Evolutionary conservation across 2,113 vertebrate species (phyloP).

Genomic region (zebrafish (Danio rerio)): GRCz12tu NC_133181.1:7455501-7456000

Average conservation of each 20-base stretch:
- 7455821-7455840: conserved; percentile 1
- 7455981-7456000: neutral
- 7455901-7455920: conserved; percentile 22
- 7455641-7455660: conserved; percentile 6
- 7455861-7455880: conserved; percentile 7
- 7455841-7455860: conserved; percentile 15
- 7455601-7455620: neutral
- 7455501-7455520: conserved; percentile 5
- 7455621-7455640: neutral
- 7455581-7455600: neutral
- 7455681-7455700: conserved; percentile 29
- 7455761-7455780: conserved; percentile 7
- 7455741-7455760: neutral
- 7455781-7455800: conserved; percentile 14
- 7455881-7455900: neutral
- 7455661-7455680: conserved; percentile 38
- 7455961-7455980: conserved; percentile 37
- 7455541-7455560: neutral
- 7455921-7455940: neutral
- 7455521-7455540: neutral
- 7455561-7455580: neutral
- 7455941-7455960: neutral
- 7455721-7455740: conserved; percentile 7
- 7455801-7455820: conserved; percentile 11
- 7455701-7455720: conserved; percentile 29